phyloP scores from a whole-genome alignment of 2,113 vertebrate genomes.

The Equus przewalskii region DNA sequence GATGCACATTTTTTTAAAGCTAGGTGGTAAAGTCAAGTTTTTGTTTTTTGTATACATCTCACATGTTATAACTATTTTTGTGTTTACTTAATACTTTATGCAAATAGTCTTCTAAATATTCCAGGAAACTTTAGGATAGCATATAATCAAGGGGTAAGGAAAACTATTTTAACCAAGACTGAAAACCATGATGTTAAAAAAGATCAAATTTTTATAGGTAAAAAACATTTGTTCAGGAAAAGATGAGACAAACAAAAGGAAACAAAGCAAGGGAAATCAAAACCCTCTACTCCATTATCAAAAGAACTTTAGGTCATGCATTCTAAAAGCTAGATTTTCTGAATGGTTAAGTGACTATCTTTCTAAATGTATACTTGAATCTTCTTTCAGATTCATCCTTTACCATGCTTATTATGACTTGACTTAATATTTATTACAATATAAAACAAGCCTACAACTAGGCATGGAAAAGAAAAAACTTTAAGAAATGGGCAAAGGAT shows the following conservation, averaged over 20 bases:
- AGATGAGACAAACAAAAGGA: not conserved
- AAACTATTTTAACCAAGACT: slow-evolving; percentile 27
- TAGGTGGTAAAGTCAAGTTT: not conserved
- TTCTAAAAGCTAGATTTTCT: slow-evolving; percentile 29
- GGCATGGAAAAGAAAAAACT: not conserved
- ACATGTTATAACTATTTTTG: not conserved
- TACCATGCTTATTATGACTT: not conserved
- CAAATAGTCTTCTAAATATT: slow-evolving; percentile 1
- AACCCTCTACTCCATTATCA: not conserved
- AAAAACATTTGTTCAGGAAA: not conserved
- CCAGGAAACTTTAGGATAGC: not conserved
- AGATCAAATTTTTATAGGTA: not conserved
- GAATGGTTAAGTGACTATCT: not conserved
- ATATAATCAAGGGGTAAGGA: not conserved
- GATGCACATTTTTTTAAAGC: not conserved
- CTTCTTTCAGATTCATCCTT: not conserved
- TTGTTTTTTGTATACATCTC: not conserved
- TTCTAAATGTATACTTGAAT: slow-evolving; percentile 18
- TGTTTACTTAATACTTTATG: not conserved
- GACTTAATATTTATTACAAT: not conserved
- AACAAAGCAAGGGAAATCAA: not conserved
- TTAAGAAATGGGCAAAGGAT: not conserved
- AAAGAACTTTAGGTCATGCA: not conserved
- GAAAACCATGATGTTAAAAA: not conserved
- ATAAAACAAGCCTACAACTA: not conserved